These are phyloP conservation scores for Platycnemis pennipes DNA, from an alignment of 2,888 invertebrate genomes.

Conservation along the genomic window DNA sequence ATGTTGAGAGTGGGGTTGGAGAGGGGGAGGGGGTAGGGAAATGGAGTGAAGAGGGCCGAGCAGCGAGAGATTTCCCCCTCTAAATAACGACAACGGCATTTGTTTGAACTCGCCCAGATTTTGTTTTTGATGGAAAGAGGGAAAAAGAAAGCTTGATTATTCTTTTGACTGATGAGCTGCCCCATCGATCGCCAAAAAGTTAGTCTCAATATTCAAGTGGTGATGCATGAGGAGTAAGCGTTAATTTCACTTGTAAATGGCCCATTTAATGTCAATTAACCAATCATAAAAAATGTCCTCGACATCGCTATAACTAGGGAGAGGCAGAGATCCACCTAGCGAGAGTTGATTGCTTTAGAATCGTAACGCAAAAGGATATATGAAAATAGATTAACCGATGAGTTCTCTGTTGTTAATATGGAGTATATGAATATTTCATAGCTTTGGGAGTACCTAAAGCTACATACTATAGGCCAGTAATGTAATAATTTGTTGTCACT, in stretches of 20 bases:
- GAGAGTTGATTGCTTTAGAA: too few species aligned
- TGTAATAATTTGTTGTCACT: too few species aligned
- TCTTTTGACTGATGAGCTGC: background rate
- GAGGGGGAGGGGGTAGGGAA: background rate
- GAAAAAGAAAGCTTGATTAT: background rate
- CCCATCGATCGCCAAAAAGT: background rate
- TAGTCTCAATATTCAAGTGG: background rate
- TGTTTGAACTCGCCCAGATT: background rate
- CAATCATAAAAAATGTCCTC: too few species aligned
- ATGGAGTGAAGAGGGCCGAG: background rate
- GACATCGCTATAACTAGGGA: too few species aligned
- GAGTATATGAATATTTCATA: too few species aligned
- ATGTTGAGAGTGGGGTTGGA: background rate
- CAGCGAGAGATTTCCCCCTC: background rate
- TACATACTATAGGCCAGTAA: too few species aligned
- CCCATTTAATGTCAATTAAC: too few species aligned
- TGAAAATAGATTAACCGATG: too few species aligned
- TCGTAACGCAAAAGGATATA: too few species aligned
- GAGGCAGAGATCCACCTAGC: too few species aligned
- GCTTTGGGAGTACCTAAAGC: too few species aligned
- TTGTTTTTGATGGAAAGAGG: background rate
- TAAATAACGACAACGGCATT: background rate
- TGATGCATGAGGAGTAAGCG: background rate
- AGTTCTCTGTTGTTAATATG: too few species aligned
- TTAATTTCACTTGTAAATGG: background rate